Percentiles rank a stretch among this genome's conserved stretches.
Conservation (phyloP, 2,113 vertebrate genomes). For the Amia ocellicauda region DNA sequence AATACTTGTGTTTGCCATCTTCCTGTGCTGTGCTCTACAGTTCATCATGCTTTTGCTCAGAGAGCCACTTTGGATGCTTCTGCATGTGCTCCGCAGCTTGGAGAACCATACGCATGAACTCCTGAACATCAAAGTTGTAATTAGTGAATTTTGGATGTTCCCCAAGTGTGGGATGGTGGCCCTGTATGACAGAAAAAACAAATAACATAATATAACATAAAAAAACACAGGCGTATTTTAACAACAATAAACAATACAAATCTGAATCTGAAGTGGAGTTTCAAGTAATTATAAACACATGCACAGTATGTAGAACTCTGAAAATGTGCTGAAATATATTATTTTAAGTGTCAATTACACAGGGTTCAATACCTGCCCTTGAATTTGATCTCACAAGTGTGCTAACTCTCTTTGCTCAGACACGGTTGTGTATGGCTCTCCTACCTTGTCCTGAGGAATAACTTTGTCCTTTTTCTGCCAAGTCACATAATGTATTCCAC, state of each 20-base stretch:
- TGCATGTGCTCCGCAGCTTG: slow-evolving; percentile 77
- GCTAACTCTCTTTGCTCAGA: too few species aligned
- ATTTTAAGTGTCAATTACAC: too few species aligned
- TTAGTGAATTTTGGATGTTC: slow-evolving; percentile 97
- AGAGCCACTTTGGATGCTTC: slow-evolving; percentile 80
- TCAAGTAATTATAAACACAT: too few species aligned
- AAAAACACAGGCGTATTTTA: too few species aligned
- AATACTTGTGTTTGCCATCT: too few species aligned
- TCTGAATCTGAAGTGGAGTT: too few species aligned
- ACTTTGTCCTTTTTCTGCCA: slow-evolving; percentile 88
- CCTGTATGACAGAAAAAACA: slow-evolving; percentile 59
- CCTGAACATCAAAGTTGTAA: slow-evolving; percentile 88
- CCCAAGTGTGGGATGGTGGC: slow-evolving; percentile 93
- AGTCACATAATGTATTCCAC: slow-evolving; percentile 88
- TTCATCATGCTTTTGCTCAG: slow-evolving; percentile 69
- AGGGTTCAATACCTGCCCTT: too few species aligned
- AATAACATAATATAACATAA: not conserved
- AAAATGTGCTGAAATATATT: too few species aligned
- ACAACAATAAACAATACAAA: too few species aligned
- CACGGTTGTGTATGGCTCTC: too few species aligned
- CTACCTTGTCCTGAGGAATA: slow-evolving; percentile 90
- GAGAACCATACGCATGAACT: slow-evolving; percentile 88
- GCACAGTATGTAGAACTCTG: too few species aligned
- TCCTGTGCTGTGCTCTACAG: slow-evolving; percentile 60
- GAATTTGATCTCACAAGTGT: too few species aligned